These are phyloP conservation scores for Pluvianellus socialis DNA, from an alignment of 2,113 vertebrate genomes.

Conservation along the genomic window DNA sequence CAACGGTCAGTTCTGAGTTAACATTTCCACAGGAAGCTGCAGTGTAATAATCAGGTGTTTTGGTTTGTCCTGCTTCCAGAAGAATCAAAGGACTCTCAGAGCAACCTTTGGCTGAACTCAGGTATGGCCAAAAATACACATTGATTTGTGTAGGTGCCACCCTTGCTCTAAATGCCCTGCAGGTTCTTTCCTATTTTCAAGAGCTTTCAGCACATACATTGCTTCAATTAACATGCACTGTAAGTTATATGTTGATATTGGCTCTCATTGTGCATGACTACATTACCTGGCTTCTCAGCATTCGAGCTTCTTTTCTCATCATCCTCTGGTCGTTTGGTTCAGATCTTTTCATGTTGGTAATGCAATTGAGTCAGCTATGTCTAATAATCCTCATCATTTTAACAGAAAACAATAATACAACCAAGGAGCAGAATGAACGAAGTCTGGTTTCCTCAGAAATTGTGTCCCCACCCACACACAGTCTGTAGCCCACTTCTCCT, in stretches of 20 bases:
- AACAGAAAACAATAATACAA: constrained; percentile 2
- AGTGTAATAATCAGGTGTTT: background rate
- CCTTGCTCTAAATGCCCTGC: background rate
- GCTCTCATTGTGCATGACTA: background rate
- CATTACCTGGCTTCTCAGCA: background rate
- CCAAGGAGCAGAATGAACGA: background rate
- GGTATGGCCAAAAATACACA: background rate
- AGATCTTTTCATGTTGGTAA: background rate
- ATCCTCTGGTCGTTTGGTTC: background rate
- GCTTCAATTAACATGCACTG: background rate
- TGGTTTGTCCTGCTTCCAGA: background rate
- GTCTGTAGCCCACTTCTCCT: constrained; percentile 8
- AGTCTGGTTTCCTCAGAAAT: constrained; percentile 22
- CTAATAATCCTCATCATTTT: constrained; percentile 10
- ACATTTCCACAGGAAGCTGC: background rate
- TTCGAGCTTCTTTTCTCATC: background rate
- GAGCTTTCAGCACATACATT: background rate
- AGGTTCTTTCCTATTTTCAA: background rate
- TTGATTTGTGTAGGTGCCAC: background rate
- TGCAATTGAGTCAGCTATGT: background rate
- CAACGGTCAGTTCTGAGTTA: background rate
- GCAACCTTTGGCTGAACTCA: background rate
- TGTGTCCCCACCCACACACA: background rate
- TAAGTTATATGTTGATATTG: background rate
- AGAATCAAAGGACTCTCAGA: background rate